Evolutionary conservation across 2,113 vertebrate species (phyloP).

Genomic region (Cynopterus brachyotis): DNA sequence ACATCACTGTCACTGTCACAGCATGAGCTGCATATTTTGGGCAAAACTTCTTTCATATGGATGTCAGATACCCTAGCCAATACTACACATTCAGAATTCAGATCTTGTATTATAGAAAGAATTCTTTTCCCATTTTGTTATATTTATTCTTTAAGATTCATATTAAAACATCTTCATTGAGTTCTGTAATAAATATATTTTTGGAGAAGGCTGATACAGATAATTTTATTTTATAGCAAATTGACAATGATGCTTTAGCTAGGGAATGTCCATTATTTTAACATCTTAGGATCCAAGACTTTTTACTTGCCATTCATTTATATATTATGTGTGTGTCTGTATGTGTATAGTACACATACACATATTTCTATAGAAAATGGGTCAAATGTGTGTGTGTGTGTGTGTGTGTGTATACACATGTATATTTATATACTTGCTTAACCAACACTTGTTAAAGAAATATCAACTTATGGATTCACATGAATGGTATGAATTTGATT

Average conservation of each 20-base stretch:
- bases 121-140: neutral
- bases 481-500: neutral
- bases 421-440: neutral
- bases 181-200: neutral
- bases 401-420: too few relatives aligned
- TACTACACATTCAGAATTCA: conserved; percentile 45
- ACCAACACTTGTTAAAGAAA: neutral
- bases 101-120: neutral
- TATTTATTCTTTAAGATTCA: conserved; percentile 33
- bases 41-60: conserved; percentile 54
- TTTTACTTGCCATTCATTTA: neutral
- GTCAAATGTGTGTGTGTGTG: neutral
- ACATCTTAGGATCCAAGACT: neutral
- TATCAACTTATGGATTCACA: neutral
- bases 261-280: neutral
- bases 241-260: neutral
- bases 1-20: conserved; percentile 46
- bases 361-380: neutral
- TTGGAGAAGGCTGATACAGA: neutral
- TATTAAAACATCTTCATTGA: neutral
- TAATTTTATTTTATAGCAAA: conserved; percentile 16
- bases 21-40: conserved; percentile 38
- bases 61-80: conserved; percentile 12
- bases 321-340: neutral
- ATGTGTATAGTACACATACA: neutral